Evolutionary conservation across 1,140 invertebrate species (phyloP), one percentile per base, ranked within the genome.

Genomic region (Pseudachorutes palmiensis): DNA sequence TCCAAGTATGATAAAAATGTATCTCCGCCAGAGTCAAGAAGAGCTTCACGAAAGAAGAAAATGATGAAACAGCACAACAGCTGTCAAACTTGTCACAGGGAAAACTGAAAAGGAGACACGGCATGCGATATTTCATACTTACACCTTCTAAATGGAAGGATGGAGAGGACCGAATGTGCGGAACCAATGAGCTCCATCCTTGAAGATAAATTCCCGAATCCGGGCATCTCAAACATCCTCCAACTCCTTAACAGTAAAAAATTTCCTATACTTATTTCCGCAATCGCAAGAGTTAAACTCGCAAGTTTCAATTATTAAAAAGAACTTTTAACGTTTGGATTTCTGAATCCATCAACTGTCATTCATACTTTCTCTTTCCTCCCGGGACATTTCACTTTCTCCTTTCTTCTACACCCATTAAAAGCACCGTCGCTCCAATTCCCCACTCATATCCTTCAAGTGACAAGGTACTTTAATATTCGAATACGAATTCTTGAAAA

Each of bases 221-320:
- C n/a, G n/a, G n/a, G n/a, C n/a, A n/a, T n/a, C n/a, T n/a, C n/a
- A n/a, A n/a, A n/a, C n/a, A n/a, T n/a, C n/a, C n/a, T n/a, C n/a
- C n/a, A n/a, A n/a, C n/a, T n/a, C n/a, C n/a, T n/a, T n/a, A n/a
- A n/a, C n/a, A n/a, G n/a, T n/a, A n/a, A n/a, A n/a, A n/a, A n/a
- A n/a, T n/a, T n/a, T n/a, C n/a, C n/a, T n/a, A n/a, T n/a, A n/a
- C n/a, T n/a, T n/a, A n/a, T n/a, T n/a, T n/a, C n/a, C n/a, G n/a
- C n/a, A n/a, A n/a, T n/a, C n/a, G n/a, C n/a, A n/a, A n/a, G n/a
- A n/a, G n/a, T n/a, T n/a, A n/a, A n/a, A n/a, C n/a, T n/a, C n/a
- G 36, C 32, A 33, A 64, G 41, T 24, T 22, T 64, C 62, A 64
- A 64, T 64, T 64, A 64, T 64, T 64, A 49, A 64, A 64, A 64